Percentiles rank a stretch among this genome's conserved stretches.
Conservation (phyloP, 2,797 vertebrate genomes). For the Danio albolineatus region DNA sequence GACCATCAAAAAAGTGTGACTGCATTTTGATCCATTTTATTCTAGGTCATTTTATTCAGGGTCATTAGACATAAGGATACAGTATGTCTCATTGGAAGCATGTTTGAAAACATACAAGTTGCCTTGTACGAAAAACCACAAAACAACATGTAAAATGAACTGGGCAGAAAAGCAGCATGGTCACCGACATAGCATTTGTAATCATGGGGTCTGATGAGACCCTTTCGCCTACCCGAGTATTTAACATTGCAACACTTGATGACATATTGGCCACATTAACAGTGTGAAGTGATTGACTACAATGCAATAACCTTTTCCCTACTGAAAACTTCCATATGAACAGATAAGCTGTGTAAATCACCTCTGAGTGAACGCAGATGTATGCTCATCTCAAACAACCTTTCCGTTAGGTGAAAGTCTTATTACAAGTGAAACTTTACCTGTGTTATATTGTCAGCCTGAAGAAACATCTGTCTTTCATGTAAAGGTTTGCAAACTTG, state of each 20-base stretch:
- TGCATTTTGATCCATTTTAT: not conserved
- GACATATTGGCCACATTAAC: conserved; percentile 54
- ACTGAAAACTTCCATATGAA: conserved; percentile 48
- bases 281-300: conserved; percentile 42
- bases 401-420: conserved; percentile 4
- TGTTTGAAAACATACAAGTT: not conserved
- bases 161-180: not conserved
- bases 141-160: not conserved
- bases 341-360: conserved; percentile 60
- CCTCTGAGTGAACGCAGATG: conserved; percentile 51
- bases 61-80: not conserved
- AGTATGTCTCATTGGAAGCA: not conserved
- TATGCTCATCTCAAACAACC: conserved; percentile 28
- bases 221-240: conserved; percentile 46
- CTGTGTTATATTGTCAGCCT: not conserved
- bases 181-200: conserved; percentile 3
- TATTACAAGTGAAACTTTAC: not conserved
- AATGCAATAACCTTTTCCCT: conserved; percentile 56
- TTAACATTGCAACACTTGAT: conserved; percentile 41
- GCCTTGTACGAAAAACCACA: not conserved
- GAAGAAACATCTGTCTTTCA: not conserved
- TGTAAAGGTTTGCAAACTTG: not conserved
- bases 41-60: not conserved
- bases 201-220: not conserved
- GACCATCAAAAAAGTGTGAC: no score